Conservation (phyloP, 2,888 invertebrate species). For the Chorisops tibialis region DNA sequence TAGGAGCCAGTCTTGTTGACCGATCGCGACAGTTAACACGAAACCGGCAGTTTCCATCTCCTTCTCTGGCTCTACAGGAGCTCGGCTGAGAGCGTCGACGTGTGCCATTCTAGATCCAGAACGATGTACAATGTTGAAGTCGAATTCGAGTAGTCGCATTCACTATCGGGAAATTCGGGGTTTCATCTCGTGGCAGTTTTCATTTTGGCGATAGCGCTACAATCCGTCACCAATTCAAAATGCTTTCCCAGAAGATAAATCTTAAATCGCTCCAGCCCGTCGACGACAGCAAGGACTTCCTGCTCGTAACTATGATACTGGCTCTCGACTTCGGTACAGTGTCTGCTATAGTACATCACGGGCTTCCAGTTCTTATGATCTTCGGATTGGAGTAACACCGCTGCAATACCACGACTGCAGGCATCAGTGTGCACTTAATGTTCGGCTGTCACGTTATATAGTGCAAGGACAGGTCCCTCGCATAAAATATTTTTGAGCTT, state of each 20-base stretch:
- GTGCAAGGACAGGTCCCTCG: no score
- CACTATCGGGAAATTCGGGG: conserved; percentile 14
- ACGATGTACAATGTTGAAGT: conserved; percentile 5
- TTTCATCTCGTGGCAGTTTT: neutral
- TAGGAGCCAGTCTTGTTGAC: conserved; percentile 32
- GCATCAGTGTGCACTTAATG: conserved; percentile 36
- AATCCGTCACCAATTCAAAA: conserved; percentile 6
- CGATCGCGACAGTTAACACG: conserved; percentile 21
- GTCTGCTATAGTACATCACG: conserved; percentile 34
- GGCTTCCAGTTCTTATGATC: conserved; percentile 30
- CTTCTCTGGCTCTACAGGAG: conserved; percentile 15
- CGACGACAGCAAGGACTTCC: conserved; percentile 33
- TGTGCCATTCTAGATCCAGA: conserved; percentile 30
- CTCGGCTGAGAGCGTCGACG: conserved; percentile 31
- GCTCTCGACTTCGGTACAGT: conserved; percentile 29
- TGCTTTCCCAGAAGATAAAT: conserved; percentile 5
- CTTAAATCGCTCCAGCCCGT: conserved; percentile 11
- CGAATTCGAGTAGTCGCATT: neutral
- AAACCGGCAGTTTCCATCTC: conserved; percentile 17
- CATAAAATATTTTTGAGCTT: no score
- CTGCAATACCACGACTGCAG: conserved; percentile 33
- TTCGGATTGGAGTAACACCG: conserved; percentile 29
- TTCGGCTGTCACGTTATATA: conserved; percentile 18
- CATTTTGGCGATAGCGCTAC: neutral
- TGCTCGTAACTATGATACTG: conserved; percentile 34